These are phyloP conservation scores for Pseudobourletiella spinata DNA, from an alignment of 1,140 invertebrate species.

Conservation along the genomic window DNA sequence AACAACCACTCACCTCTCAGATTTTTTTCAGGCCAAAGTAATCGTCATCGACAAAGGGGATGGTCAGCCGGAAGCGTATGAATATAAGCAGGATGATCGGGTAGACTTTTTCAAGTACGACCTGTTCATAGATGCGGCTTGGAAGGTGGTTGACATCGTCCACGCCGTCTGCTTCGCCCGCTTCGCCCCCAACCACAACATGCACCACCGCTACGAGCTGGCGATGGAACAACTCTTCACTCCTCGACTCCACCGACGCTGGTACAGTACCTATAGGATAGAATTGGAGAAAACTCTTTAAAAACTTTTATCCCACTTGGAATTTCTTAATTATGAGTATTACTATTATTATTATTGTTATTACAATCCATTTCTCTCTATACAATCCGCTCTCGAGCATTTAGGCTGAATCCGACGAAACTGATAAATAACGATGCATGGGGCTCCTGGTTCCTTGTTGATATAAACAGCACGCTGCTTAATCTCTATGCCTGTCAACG, in stretches of 20 bases:
- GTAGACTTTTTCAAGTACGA: conserved; percentile 18
- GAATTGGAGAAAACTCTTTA: too few relatives aligned
- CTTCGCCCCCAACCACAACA: conserved; percentile 23
- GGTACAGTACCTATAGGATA: too few relatives aligned
- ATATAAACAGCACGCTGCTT: conserved; percentile 13
- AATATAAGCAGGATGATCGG: neutral
- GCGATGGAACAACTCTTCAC: conserved; percentile 24
- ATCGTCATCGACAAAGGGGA: too few relatives aligned
- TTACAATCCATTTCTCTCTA: too few relatives aligned
- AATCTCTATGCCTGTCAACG: conserved; percentile 19
- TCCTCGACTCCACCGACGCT: conserved; percentile 9
- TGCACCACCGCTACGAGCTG: conserved; percentile 23
- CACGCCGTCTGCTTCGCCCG: conserved; percentile 24
- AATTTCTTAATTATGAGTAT: too few relatives aligned
- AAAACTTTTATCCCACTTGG: too few relatives aligned
- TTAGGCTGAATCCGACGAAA: conserved; percentile 20
- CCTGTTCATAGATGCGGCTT: conserved; percentile 19
- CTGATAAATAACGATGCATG: conserved; percentile 13
- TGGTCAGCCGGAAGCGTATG: neutral
- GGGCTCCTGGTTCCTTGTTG: conserved; percentile 20
- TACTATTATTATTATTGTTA: too few relatives aligned
- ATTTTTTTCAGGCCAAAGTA: too few relatives aligned
- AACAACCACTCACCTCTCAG: too few relatives aligned
- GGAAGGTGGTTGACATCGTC: conserved; percentile 20
- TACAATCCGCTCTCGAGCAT: too few relatives aligned